A percentile compares a stretch with the other conserved stretches of the same genome.
Evolutionary conservation across 2,797 vertebrate species (phyloP).

Genomic region (Peromyscus attwateri): DNA sequence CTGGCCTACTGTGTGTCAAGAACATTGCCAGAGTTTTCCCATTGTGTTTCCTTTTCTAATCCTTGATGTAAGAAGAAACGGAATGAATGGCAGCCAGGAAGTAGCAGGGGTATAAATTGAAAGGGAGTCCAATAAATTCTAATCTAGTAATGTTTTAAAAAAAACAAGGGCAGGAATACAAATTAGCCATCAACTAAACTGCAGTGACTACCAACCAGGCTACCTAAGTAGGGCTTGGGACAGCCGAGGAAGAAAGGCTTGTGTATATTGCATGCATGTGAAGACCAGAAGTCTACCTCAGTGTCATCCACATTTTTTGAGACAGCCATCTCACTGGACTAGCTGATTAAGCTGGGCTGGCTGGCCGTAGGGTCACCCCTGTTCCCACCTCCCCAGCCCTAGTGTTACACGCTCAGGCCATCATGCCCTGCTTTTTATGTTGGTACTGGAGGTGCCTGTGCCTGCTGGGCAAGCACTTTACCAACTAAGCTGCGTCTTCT

Average conservation of each 20-base stretch:
- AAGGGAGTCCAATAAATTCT: background rate
- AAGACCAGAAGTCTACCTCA: no score
- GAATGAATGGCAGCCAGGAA: background rate
- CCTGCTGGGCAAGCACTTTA: background rate
- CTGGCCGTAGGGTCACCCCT: background rate
- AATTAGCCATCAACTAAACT: background rate
- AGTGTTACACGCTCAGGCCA: background rate
- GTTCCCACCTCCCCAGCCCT: background rate
- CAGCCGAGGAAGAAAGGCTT: background rate
- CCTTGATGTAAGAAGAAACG: constrained; percentile 14
- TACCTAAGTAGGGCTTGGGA: background rate
- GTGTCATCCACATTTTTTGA: background rate
- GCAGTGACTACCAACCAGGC: background rate
- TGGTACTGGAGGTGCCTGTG: background rate
- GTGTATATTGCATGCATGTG: background rate
- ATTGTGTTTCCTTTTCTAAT: background rate
- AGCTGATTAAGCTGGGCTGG: background rate
- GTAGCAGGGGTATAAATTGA: background rate
- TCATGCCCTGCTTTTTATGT: background rate
- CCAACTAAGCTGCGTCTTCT: background rate
- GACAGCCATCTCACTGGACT: background rate
- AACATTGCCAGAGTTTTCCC: background rate
- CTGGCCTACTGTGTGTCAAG: background rate
- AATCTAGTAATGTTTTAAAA: background rate
- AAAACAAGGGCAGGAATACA: background rate